phyloP scores from a whole-genome alignment of 2,888 invertebrate species.

The Tethea ocularis region DNA sequence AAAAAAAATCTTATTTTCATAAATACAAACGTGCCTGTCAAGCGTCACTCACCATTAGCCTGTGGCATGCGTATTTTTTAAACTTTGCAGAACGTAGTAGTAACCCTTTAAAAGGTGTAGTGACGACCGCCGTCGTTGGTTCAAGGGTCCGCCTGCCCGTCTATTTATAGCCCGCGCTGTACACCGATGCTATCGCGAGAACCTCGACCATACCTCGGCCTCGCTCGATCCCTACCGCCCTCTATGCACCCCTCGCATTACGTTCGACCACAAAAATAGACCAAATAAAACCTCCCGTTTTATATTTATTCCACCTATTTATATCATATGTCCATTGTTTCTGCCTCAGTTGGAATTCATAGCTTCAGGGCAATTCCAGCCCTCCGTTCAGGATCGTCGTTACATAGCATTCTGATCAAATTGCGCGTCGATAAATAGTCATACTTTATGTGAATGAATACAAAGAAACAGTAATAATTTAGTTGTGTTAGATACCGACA shows the following conservation, averaged over 20 bases:
- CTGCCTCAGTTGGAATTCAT: slow-evolving; percentile 69
- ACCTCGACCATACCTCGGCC: slow-evolving; percentile 58
- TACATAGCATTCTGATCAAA: slow-evolving; percentile 56
- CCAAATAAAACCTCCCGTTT: slow-evolving; percentile 69
- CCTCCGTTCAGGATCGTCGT: slow-evolving; percentile 52
- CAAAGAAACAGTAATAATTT: slow-evolving; percentile 45
- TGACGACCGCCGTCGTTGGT: slow-evolving; percentile 75
- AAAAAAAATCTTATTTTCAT: background rate
- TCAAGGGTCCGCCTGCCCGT: slow-evolving; percentile 76
- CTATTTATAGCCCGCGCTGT: slow-evolving; percentile 77
- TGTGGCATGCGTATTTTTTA: background rate
- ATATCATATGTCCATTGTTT: slow-evolving; percentile 79
- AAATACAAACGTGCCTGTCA: no score
- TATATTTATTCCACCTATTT: slow-evolving; percentile 78
- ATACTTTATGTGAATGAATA: slow-evolving; percentile 47
- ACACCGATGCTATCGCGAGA: slow-evolving; percentile 70
- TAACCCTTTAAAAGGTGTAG: slow-evolving; percentile 62
- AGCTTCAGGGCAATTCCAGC: slow-evolving; percentile 64
- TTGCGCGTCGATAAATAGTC: slow-evolving; percentile 48
- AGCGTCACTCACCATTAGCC: no score
- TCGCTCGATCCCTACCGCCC: slow-evolving; percentile 72
- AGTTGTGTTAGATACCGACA: slow-evolving; percentile 45
- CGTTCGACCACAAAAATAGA: slow-evolving; percentile 75
- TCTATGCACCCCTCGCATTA: slow-evolving; percentile 75
- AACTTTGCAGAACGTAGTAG: slow-evolving; percentile 29